phyloP scores from a whole-genome alignment of 2,888 invertebrate genomes.

The Leptinotarsa tumamoca region DNA sequence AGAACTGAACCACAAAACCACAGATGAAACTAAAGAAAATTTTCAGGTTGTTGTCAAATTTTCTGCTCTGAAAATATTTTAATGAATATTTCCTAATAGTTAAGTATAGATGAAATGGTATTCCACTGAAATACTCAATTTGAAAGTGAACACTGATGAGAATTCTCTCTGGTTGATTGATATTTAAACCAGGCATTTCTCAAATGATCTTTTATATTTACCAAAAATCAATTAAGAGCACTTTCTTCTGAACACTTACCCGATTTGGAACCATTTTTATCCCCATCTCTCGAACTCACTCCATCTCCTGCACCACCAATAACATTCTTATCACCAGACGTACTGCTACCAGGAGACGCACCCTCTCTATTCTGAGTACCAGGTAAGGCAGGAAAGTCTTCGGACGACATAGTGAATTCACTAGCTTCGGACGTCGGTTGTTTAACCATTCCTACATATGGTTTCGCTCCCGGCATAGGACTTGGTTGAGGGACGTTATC shows the following conservation, averaged over 20 bases:
- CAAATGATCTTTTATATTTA: too few species aligned
- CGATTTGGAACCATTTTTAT: conserved; percentile 59
- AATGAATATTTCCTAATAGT: too few species aligned
- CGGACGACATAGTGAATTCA: conserved; percentile 97
- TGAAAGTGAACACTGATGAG: too few species aligned
- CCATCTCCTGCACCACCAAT: conserved; percentile 57
- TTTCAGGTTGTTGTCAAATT: too few species aligned
- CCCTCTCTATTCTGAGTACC: conserved; percentile 85
- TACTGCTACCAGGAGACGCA: conserved; percentile 72
- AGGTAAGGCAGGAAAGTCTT: conserved; percentile 99
- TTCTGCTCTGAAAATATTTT: too few species aligned
- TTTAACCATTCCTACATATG: conserved; percentile 96
- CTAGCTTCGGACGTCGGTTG: conserved; percentile 87
- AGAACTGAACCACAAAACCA: too few species aligned
- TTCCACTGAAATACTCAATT: not conserved
- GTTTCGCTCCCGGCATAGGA: conserved; percentile 91
- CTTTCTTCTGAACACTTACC: conserved; percentile 46
- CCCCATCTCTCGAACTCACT: conserved; percentile 55
- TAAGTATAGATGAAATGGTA: not conserved
- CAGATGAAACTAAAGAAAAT: too few species aligned
- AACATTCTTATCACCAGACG: conserved; percentile 52
- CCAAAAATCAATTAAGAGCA: too few species aligned
- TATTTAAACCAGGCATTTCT: too few species aligned
- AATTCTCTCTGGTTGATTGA: too few species aligned
- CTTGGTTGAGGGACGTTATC: conserved; percentile 83